Evolutionary conservation across 1,140 invertebrate genomes (phyloP).

Genomic region (Pseudomyrmex concolor): DNA sequence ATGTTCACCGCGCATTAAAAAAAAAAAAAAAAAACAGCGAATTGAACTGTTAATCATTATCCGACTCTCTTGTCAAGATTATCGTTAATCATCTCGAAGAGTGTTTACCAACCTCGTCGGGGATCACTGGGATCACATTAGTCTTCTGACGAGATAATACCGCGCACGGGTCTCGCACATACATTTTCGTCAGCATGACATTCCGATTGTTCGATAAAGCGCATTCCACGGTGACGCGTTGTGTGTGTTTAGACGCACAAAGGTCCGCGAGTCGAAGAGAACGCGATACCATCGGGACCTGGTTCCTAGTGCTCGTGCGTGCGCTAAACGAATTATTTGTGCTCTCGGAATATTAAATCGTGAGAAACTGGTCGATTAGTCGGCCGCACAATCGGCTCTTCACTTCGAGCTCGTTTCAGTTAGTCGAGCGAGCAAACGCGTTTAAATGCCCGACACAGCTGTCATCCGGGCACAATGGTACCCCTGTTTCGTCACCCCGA

Average conservation of each 20-base stretch:
- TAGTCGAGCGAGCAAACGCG: constrained; percentile 12
- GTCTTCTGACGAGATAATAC: constrained; percentile 57
- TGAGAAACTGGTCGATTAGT: constrained; percentile 60
- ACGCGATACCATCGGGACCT: constrained; percentile 34
- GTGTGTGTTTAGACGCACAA: constrained; percentile 47
- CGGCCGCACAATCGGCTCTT: constrained; percentile 57
- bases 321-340: constrained; percentile 59
- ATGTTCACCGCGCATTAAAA: too few relatives aligned
- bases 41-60: constrained; percentile 59
- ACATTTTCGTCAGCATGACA: constrained; percentile 61
- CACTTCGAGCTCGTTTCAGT: constrained; percentile 35
- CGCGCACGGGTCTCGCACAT: constrained; percentile 25
- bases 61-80: constrained; percentile 28
- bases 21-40: constrained; percentile 14
- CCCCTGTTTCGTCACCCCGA: constrained; percentile 62
- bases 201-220: constrained; percentile 60
- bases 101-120: constrained; percentile 39
- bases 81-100: constrained; percentile 57
- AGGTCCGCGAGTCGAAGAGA: constrained; percentile 18
- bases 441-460: constrained; percentile 67
- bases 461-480: constrained; percentile 68
- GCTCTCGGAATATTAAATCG: constrained; percentile 61
- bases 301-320: background rate
- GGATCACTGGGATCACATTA: constrained; percentile 58
- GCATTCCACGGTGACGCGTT: constrained; percentile 47